Evolutionary conservation across 2,113 vertebrate species (phyloP), one percentile per base, ranked within the genome.

Genomic region (Sinocyclocheilus anshuiensis): DNA sequence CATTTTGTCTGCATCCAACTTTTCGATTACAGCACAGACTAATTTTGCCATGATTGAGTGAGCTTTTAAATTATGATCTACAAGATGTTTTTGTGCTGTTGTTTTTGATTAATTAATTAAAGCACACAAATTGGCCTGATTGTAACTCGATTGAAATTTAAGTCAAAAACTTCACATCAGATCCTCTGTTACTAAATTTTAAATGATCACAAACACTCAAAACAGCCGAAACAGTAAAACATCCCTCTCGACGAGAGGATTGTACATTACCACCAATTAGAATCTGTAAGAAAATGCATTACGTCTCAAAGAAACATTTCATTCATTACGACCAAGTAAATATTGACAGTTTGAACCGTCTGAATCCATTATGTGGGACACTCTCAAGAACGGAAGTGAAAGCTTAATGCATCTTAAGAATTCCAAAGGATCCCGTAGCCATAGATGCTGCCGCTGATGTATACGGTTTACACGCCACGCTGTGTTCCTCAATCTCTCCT

Each of bases 301-400:
- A 86, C 57, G 24, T 65, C 36, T 67, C 77, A 86, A 88, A 86
- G 69, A 89, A 86, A 77, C 74, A 36, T 83, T 80, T 22, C 39
- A 83, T 88, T 88, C 48, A 82, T 75, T 82, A 80, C 24, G 59
- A 83, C n/a, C 20, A 8, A 67, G 48, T 81, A 87, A 88, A 87
- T 85, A 90, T 84, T 79, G 84, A 84, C 84, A 86, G 84, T 15
- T 39, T 39, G 29, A 77, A 83, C 15, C 22, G 36, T n/a, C 67
- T 8, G 26, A 84, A 83, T 65, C 33, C 45, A 55, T 84, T 84
- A 86, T 16, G 50, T 50, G 24, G 26, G 48, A 36, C 61, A 81
- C 82, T 82, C 26, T 85, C 63, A 55, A 75, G 63, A 77, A 55
- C 57, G 15, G 63, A 75, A 53, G 57, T 74, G 77, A 63, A 71